A percentile compares a stretch with the other conserved stretches of the same genome.
phyloP scores from a whole-genome alignment of 2,888 invertebrate genomes.

The Drosophila sordidula region DNA sequence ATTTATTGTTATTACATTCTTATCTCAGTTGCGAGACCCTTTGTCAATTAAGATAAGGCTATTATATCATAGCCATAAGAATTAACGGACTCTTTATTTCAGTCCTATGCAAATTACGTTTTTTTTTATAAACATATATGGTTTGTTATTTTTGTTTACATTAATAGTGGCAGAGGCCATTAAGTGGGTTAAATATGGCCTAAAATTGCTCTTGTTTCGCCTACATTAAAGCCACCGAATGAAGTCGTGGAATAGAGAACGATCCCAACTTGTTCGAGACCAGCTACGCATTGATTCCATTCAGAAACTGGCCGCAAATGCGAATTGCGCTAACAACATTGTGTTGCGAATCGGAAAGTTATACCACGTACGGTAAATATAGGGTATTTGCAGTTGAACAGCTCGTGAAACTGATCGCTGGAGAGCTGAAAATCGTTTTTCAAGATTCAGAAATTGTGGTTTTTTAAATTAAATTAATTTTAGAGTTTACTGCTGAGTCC shows the following conservation, averaged over 20 bases:
- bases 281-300: background rate
- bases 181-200: background rate
- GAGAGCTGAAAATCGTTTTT: too few relatives aligned
- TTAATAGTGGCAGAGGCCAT: background rate
- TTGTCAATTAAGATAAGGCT: conserved; percentile 2
- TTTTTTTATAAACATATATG: background rate
- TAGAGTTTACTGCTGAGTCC: too few relatives aligned
- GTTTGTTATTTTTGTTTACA: background rate
- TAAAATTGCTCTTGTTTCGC: too few relatives aligned
- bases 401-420: too few relatives aligned
- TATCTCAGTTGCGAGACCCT: background rate
- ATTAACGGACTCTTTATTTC: background rate
- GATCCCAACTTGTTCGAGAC: background rate
- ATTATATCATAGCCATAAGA: background rate
- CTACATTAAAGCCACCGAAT: too few relatives aligned
- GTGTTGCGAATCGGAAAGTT: too few relatives aligned
- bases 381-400: too few relatives aligned
- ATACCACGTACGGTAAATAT: too few relatives aligned
- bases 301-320: background rate
- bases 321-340: too few relatives aligned
- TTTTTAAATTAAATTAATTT: too few relatives aligned
- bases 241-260: background rate
- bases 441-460: too few relatives aligned
- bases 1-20: background rate
- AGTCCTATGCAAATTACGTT: background rate